These are phyloP conservation scores for Coelopa frigida DNA, from an alignment of 1,140 invertebrate species.

Conservation along the genomic window DNA sequence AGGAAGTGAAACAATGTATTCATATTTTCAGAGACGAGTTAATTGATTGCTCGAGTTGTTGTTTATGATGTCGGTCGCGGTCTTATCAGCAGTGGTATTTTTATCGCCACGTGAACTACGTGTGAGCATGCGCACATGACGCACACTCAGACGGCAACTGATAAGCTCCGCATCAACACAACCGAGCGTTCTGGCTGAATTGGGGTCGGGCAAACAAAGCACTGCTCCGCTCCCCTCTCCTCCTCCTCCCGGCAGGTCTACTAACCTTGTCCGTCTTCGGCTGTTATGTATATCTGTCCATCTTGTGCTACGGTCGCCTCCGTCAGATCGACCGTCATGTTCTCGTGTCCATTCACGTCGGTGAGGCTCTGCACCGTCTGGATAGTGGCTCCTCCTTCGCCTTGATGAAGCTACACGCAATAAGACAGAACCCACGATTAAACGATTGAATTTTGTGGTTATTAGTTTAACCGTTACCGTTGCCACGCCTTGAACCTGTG, in stretches of 20 bases:
- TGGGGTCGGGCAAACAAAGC: constrained; percentile 2
- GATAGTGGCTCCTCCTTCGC: constrained; percentile 61
- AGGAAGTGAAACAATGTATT: background rate
- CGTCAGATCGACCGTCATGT: constrained; percentile 76
- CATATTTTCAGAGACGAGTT: no score
- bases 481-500: constrained; percentile 84
- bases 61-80: no score
- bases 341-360: constrained; percentile 57
- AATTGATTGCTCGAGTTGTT: no score
- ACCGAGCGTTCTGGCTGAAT: no score
- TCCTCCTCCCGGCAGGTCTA: no score
- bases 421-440: constrained; percentile 1
- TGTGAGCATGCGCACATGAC: no score
- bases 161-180: no score
- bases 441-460: background rate
- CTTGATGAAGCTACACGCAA: constrained; percentile 63
- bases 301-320: constrained; percentile 83
- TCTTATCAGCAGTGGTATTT: no score
- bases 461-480: constrained; percentile 53
- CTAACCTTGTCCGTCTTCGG: constrained; percentile 85
- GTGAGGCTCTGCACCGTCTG: constrained; percentile 67
- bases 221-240: no score
- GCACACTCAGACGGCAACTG: no score
- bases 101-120: no score
- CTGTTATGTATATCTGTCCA: constrained; percentile 90